Conservation (phyloP, 2,797 vertebrate genomes). For the Dendrocincla tyrannina region DNA sequence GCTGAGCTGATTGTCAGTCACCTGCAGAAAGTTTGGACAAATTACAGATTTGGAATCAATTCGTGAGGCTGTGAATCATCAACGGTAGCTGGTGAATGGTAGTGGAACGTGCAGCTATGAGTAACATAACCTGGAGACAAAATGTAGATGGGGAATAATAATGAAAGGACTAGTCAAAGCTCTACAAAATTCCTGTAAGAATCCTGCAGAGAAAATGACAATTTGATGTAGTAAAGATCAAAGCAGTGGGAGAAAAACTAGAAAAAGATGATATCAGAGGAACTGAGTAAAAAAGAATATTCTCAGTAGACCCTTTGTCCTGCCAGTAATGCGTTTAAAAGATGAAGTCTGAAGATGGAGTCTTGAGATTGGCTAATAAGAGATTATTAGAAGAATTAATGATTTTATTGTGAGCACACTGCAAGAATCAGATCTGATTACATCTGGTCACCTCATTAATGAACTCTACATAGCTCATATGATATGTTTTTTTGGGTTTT, state of each 20-base stretch:
- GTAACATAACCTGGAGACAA: neutral
- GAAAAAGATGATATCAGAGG: neutral
- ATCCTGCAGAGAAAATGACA: neutral
- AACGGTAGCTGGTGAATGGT: neutral
- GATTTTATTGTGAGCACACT: neutral
- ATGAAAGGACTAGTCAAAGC: neutral
- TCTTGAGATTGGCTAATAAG: neutral
- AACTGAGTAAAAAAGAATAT: neutral
- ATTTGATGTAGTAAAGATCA: neutral
- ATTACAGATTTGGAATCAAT: neutral
- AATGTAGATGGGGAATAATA: neutral
- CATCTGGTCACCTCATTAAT: neutral
- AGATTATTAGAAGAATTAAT: neutral
- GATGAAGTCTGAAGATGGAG: neutral
- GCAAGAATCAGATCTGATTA: neutral
- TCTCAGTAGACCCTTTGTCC: neutral
- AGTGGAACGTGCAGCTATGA: neutral
- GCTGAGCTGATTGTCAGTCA: neutral
- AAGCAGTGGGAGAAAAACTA: neutral
- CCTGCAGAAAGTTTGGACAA: neutral
- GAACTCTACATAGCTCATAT: neutral
- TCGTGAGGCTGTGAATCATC: neutral
- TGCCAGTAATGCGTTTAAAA: neutral
- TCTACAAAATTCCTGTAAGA: neutral
- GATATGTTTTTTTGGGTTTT: neutral